A percentile compares a stretch with the other conserved stretches of the same genome.
These are phyloP conservation scores for Trinectes maculatus DNA, from an alignment of 2,113 vertebrate species.

Conservation along the genomic window DNA sequence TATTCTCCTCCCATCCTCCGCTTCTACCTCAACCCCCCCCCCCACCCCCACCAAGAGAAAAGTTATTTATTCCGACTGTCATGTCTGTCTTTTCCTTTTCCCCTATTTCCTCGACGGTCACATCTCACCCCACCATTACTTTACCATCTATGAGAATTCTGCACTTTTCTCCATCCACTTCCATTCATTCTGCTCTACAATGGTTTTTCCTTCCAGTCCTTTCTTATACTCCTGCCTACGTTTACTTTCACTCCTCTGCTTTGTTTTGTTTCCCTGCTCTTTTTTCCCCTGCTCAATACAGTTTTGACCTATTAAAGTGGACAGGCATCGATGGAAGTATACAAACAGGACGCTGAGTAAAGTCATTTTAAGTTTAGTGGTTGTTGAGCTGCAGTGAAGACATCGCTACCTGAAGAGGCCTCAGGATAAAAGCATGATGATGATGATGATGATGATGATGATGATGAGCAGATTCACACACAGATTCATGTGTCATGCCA, in stretches of 20 bases:
- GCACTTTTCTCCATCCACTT: background rate
- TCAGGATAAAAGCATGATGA: too few relatives aligned
- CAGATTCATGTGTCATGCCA: too few relatives aligned
- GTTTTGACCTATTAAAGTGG: conserved; percentile 8
- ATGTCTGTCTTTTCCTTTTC: conserved; percentile 10
- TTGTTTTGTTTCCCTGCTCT: conserved; percentile 14
- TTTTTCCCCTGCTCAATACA: background rate
- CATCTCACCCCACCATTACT: conserved; percentile 26
- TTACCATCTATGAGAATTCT: conserved; percentile 3
- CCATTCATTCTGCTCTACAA: background rate
- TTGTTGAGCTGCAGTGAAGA: background rate
- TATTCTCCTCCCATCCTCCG: conserved; percentile 20
- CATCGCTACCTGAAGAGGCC: background rate
- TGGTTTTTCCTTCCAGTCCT: conserved; percentile 12
- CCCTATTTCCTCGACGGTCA: conserved; percentile 8
- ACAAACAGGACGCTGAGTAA: conserved; percentile 56
- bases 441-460: too few relatives aligned
- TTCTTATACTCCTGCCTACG: conserved; percentile 34
- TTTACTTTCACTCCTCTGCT: conserved; percentile 10
- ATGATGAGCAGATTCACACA: too few relatives aligned
- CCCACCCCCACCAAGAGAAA: too few relatives aligned
- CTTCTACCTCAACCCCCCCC: too few relatives aligned
- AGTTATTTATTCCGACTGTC: conserved; percentile 45
- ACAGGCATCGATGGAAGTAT: background rate
- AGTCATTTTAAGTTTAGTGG: conserved; percentile 56